These are phyloP conservation scores for Helicolenus hilgendorfi DNA, from an alignment of 2,797 vertebrate species.

Conservation along the genomic window DNA sequence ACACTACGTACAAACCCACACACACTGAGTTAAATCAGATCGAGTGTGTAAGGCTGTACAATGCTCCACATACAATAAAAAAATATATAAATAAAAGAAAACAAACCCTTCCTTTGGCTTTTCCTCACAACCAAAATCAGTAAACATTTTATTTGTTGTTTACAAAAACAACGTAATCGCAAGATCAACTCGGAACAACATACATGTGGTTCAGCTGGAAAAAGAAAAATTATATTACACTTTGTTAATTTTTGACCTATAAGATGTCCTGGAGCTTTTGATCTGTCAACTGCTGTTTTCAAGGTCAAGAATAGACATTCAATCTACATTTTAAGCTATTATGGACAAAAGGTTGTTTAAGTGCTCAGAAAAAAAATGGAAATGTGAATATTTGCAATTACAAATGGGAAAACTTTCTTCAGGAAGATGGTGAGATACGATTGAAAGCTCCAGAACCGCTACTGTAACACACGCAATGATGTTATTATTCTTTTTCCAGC, in stretches of 20 bases:
- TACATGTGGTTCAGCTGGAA: background rate
- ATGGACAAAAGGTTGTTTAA: background rate
- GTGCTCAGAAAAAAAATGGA: background rate
- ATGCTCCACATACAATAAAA: background rate
- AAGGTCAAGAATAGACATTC: background rate
- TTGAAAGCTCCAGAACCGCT: background rate
- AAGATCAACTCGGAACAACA: background rate
- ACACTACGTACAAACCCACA: background rate
- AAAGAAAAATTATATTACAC: background rate
- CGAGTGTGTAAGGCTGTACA: background rate
- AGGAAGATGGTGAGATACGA: background rate
- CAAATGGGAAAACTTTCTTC: background rate
- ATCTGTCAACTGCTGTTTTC: background rate
- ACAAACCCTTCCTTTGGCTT: background rate
- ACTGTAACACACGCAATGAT: background rate
- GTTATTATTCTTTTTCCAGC: background rate
- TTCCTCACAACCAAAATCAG: background rate
- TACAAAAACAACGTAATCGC: background rate
- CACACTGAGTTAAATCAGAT: background rate
- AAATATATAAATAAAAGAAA: background rate
- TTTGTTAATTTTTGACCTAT: background rate
- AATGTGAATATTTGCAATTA: background rate
- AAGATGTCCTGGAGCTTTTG: background rate
- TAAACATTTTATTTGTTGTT: background rate
- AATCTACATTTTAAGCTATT: background rate